Evolutionary conservation across 2,113 vertebrate genomes (phyloP), one percentile per base, ranked within the genome.

Genomic region (Vulpes lagopus): DNA sequence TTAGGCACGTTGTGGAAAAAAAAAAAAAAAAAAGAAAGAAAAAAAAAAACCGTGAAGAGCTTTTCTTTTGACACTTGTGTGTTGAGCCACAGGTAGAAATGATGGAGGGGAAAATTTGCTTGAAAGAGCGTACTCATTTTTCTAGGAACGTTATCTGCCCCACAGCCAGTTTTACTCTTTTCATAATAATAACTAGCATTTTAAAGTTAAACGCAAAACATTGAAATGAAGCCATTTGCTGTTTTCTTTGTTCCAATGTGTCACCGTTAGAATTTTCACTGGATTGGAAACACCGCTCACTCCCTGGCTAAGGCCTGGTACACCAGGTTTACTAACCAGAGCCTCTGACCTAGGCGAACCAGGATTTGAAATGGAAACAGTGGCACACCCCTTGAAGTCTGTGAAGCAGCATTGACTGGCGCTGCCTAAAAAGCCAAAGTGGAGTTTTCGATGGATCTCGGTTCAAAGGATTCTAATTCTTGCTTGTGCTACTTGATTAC

Each of bases 201-300:
- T 93, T 93, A 65, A 62, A 74, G 14, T 93, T 69, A 78, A 94
- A 97, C 87, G 49, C 49, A 92, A 89, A 91, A 67, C 16, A 20
- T 3, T 23, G 35, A 94, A 92, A 57, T 4, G 15, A 59, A 85
- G 30, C 8, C 64, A 84, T 69, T 83, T 87, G 49, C 92, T 87
- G 23, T 83, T 90, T 95, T 71, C 71, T 86, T 96, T 91, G 71
- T 96, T 90, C 6, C 30, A 57, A 14, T 35, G 53, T 78, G 1
- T 15, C 38, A 19, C 64, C 30, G n/a, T 71, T 91, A 64, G 19
- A 62, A 55, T 91, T 85, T 85, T 97, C 51, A 35, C 65, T 71
- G 30, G 14, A 2, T 67, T 91, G 15, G 51, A 92, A 94, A 69
- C 79, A 60, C 80, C 62, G 91, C 76, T 92, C 23, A 51, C 79